phyloP scores from a whole-genome alignment of 2,113 vertebrate species.

The Gymnorhina tibicen region DNA sequence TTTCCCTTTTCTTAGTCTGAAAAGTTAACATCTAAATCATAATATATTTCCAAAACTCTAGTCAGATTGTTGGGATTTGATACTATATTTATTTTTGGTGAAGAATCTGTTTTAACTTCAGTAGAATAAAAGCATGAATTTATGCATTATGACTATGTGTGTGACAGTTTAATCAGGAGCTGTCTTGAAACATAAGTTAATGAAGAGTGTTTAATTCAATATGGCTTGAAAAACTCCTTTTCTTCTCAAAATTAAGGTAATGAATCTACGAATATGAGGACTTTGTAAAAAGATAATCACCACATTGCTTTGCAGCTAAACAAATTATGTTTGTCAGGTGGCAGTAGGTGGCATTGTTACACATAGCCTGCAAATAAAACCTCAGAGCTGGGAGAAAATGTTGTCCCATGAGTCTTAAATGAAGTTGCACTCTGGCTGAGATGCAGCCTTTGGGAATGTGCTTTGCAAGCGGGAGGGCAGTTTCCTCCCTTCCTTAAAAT shows the following conservation, averaged over 20 bases:
- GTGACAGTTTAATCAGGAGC: not conserved
- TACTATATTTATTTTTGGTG: not conserved
- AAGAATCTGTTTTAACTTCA: not conserved
- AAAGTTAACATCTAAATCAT: not conserved
- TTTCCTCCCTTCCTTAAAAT: not conserved
- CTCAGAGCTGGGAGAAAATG: not conserved
- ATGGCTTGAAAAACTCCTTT: not conserved
- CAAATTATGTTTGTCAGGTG: not conserved
- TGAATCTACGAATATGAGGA: not conserved
- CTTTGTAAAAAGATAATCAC: not conserved
- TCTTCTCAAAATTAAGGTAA: not conserved
- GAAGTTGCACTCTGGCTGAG: not conserved
- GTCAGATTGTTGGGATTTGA: not conserved
- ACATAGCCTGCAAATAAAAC: not conserved
- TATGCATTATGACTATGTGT: not conserved
- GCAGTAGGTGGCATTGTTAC: not conserved
- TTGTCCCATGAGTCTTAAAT: accelerated
- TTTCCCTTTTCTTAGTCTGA: not conserved
- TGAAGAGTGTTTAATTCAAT: not conserved
- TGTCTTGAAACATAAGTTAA: not conserved
- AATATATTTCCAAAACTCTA: not conserved
- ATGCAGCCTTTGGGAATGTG: not conserved
- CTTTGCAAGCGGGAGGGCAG: not conserved
- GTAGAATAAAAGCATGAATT: not conserved
- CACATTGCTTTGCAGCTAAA: not conserved